Evolutionary conservation across 2,113 vertebrate species (phyloP), one percentile per base, ranked within the genome.

Genomic region (Microtus oregoni): DNA sequence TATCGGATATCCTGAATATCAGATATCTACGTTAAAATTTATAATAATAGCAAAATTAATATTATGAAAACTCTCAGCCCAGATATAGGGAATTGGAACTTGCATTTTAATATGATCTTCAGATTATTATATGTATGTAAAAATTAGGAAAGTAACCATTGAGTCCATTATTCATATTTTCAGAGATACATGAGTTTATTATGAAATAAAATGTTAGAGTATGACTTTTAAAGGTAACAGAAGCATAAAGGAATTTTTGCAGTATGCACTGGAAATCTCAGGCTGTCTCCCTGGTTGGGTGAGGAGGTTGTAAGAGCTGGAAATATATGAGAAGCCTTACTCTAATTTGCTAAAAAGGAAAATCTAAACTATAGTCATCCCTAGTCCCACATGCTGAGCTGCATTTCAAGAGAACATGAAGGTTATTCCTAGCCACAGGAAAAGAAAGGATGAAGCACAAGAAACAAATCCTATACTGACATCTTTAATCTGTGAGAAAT

Each of bases 291-390:
- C 70, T 91, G 58, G 22, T 38, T 83, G 41, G 41, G 7, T 19
- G 52, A 52, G 52, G 67, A 89, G 35, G 30, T 35, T 22, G 7
- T n/a, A 20, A 77, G 38, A 55, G 11, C n/a, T 32, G 22, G 22
- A 24, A 67, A 22, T 70, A 63, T 65, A 93, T 26, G 52, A 77
- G 72, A 95, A 94, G 65, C 63, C 52, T 13, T 75, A 28, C n/a
- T 81, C 68, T 85, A 14, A 72, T 86, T 95, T 96, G 65, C 44
- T n/a, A 26, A 73, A 72, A 96, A 90, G 44, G 89, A 89, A 91
- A 92, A 95, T 86, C 7, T 67, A 91, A 96, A 58, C 52, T 50
- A 8, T 72, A 91, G n/a, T 41, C 52, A 35, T 19, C 17, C 24
- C 41, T 72, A 73, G 35, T 35, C 5, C 41, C 65, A 87, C 24